Evolutionary conservation across 2,888 invertebrate species (phyloP).

Genomic region (Trichopoda pennipes): DNA sequence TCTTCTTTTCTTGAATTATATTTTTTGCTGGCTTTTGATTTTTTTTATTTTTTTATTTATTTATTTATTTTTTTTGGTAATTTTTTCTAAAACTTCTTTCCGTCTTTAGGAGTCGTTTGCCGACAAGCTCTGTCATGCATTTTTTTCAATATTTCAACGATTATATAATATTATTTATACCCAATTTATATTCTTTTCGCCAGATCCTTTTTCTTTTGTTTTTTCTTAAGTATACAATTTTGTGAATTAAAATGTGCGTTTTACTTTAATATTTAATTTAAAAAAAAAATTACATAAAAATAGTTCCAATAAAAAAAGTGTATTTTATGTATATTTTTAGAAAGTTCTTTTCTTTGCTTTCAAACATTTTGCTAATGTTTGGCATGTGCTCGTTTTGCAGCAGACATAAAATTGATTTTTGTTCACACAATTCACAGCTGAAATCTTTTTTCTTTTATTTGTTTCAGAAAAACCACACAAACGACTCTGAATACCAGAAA

Average conservation of each 20-base stretch:
- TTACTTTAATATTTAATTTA: no score
- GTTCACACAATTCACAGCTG: slow-evolving; percentile 29
- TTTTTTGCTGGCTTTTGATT: slow-evolving; percentile 24
- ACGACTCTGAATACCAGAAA: neutral
- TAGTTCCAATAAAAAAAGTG: neutral
- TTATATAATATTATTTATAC: slow-evolving; percentile 55
- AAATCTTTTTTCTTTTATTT: slow-evolving; percentile 13
- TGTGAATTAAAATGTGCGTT: no score
- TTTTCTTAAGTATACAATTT: no score
- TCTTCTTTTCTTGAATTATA: neutral
- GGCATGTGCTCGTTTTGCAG: slow-evolving; percentile 22
- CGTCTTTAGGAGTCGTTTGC: slow-evolving; percentile 17
- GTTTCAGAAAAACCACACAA: slow-evolving; percentile 12
- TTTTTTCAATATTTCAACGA: slow-evolving; percentile 37
- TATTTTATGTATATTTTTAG: slow-evolving; percentile 35
- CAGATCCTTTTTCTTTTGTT: no score
- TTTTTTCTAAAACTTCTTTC: slow-evolving; percentile 43
- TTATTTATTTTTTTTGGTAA: neutral
- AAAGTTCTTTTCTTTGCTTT: slow-evolving; percentile 21
- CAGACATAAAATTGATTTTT: slow-evolving; percentile 56
- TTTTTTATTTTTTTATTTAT: no score
- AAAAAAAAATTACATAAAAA: no score
- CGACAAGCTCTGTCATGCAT: slow-evolving; percentile 41
- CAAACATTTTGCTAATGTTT: slow-evolving; percentile 40
- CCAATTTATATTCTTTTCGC: no score